A percentile compares a stretch with the other conserved stretches of the same genome.
phyloP scores from a whole-genome alignment of 1,140 invertebrate species.

The Drosophila albomicans region DNA sequence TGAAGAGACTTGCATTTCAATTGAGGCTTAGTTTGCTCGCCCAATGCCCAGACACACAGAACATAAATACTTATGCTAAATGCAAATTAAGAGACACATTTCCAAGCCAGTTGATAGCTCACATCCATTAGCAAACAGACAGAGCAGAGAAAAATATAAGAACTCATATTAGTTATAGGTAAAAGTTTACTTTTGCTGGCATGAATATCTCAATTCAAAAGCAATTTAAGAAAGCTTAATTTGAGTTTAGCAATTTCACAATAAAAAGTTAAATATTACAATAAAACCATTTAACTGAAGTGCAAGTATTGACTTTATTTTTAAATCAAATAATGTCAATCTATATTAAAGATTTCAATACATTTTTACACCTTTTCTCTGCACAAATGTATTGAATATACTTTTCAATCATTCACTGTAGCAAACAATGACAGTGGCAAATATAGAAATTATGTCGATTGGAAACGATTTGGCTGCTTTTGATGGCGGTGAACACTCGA shows the following conservation, averaged over 20 bases:
- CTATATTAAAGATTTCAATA: neutral
- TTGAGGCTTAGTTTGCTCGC: conserved; percentile 30
- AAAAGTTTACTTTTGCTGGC: too few species aligned
- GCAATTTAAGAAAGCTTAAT: conserved; percentile 61
- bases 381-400: neutral
- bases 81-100: conserved; percentile 24
- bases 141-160: neutral
- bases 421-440: neutral
- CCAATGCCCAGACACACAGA: conserved; percentile 16
- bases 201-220: neutral
- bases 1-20: conserved; percentile 54
- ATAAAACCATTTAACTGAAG: too few species aligned
- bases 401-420: conserved; percentile 1
- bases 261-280: too few species aligned
- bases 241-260: conserved; percentile 30
- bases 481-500: conserved; percentile 14
- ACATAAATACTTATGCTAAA: conserved; percentile 30
- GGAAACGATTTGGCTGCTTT: conserved; percentile 59
- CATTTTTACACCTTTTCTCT: neutral
- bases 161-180: neutral
- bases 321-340: too few species aligned
- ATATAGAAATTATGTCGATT: conserved; percentile 62
- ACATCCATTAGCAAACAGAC: neutral
- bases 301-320: too few species aligned
- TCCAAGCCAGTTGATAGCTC: conserved; percentile 5